Base-by-base conservation (phyloP, 2,113 vertebrate species). In the Ranitomeya variabilis region DNA sequence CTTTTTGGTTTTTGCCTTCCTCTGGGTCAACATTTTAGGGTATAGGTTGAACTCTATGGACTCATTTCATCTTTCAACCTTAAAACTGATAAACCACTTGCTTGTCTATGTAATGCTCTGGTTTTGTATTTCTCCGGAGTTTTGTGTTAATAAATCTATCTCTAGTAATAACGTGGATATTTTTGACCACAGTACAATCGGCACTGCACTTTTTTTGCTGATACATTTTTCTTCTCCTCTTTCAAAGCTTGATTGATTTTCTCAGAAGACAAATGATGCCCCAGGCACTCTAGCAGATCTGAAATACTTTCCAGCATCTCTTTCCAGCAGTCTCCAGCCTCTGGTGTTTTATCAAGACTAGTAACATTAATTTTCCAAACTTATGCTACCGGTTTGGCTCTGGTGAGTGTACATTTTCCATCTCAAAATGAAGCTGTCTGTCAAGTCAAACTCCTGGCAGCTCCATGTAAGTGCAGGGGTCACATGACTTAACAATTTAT, bases 341-440 rank as follows among this genome's bases (percentile, higher is more conserved):
- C 81, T 67, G 62, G 62, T 67, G 62, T 67, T 52, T 54, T 54
- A 67, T 83, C 45, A 83, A 62, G 59, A 19, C 11, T 52, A 54
- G 57, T 67, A 54, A 23, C 81, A 83, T 67, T 83, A 52, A 69
- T 83, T 69, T 83, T 62, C 64, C 45, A 21, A 83, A 83, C 21
- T 83, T 83, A 21, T 83, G 81, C 81, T 83, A 83, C 81, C 51
- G 81, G 62, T 67, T 83, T 83, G 81, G 81, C 81, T 67, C 60
- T 16, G 64, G 45, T 55, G 23, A 31, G 23, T 66, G 31, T 9
- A 6, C 69, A 12, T 83, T 83, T 74, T 83, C 81, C 81, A 83
- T 83, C 69, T 83, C 81, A 67, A 23, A 67, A 69, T 83, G 31
- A 83, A 83, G 62, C 59, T n/a, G 62, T 21, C 45, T 67, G 45